Conservation (phyloP, 2,113 vertebrate species). For the Symphodus melops region DNA sequence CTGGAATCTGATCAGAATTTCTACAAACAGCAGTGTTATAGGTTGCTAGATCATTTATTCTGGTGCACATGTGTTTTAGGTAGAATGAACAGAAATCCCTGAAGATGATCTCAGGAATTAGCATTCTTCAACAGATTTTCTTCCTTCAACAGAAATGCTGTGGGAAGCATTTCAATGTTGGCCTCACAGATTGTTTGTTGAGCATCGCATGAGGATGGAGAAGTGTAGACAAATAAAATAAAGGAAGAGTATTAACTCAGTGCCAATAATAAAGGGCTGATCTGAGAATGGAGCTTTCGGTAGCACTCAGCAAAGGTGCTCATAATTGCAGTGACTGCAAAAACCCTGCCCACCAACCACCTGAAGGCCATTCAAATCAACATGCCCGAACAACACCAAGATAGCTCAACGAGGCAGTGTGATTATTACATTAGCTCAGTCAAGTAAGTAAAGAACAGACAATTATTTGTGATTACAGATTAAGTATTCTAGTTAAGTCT, state of each 20-base stretch:
- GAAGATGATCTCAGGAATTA: not conserved
- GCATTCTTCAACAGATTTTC: not conserved
- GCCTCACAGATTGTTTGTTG: not conserved
- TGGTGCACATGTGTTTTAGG: slow-evolving; percentile 17
- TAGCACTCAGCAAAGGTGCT: not conserved
- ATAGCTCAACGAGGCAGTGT: not conserved
- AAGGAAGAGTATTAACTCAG: not conserved
- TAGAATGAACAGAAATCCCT: not conserved
- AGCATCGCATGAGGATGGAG: too few species aligned
- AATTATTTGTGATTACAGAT: not conserved
- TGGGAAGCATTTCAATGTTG: not conserved
- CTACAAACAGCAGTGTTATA: not conserved
- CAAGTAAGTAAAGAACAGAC: not conserved
- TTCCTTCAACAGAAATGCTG: not conserved
- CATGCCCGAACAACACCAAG: not conserved
- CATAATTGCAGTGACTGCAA: not conserved
- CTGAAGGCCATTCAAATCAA: not conserved
- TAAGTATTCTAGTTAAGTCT: not conserved
- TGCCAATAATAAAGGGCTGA: not conserved
- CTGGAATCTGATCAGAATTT: slow-evolving; percentile 18
- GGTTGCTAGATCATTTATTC: not conserved
- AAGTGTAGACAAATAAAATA: not conserved
- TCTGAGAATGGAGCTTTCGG: not conserved
- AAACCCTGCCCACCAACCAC: not conserved
- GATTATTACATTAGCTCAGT: not conserved